Conservation (phyloP, 2,113 vertebrate genomes). For the Macaca nemestrina region DNA sequence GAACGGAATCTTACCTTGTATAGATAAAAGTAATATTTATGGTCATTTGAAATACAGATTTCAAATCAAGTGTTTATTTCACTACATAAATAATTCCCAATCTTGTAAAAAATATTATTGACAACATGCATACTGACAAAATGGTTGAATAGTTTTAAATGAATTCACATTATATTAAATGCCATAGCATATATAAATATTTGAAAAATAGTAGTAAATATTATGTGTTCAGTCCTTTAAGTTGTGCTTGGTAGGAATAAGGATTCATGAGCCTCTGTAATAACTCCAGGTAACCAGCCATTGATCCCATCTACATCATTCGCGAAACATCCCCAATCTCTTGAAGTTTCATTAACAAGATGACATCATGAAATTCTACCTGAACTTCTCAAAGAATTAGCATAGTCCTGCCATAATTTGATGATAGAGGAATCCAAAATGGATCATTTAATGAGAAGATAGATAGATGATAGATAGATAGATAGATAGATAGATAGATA, state of each 20-base stretch:
- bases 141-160: not conserved
- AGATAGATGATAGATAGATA: not conserved
- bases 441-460: not conserved
- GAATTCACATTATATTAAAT: not conserved
- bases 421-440: not conserved
- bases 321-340: not conserved
- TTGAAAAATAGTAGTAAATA: not conserved
- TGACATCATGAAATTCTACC: not conserved
- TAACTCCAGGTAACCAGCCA: not conserved
- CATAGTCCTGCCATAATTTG: not conserved
- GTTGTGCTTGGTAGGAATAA: not conserved
- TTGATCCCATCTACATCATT: not conserved
- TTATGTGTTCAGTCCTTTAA: not conserved
- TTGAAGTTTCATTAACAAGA: not conserved
- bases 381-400: conserved; percentile 3
- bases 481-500: not conserved
- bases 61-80: not conserved
- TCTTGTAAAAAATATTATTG: not conserved
- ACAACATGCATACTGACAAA: not conserved
- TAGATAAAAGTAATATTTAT: not conserved
- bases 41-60: not conserved
- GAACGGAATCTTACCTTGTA: not conserved
- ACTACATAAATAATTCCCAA: not conserved
- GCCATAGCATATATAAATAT: conserved; percentile 5
- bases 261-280: not conserved